Base-by-base conservation (phyloP, 2,797 vertebrate genomes). In the Champsocephalus esox region DNA sequence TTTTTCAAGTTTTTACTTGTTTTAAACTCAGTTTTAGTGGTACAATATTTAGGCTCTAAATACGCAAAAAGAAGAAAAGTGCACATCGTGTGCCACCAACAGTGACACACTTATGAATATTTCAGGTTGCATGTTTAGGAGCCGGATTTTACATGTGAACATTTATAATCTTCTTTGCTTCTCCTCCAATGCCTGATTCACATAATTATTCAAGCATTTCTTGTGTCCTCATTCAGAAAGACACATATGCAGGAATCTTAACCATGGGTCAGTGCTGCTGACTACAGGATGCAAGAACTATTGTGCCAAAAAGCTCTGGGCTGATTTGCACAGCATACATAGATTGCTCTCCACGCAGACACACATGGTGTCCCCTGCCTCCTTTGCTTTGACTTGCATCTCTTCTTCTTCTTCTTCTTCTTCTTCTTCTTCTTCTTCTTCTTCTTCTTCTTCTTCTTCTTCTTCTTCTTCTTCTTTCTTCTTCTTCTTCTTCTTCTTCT, bases 191-290 rank as follows among this genome's bases (percentile, higher is more conserved):
- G 63, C 59, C 51, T 28, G 17, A 73, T 46, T 64, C 43, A 14
- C 66, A 65, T 19, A 32, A 48, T 68, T 56, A 80, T 62, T 78
- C 55, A 38, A 75, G 70, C 51, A 46, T 75, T 74, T 73, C 44
- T 60, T 48, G 73, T 54, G 79, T 79, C 71, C 65, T 79, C 65
- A 70, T 79, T 61, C 72, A 63, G 83, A 83, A 68, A 55, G 50
- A 61, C 73, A 83, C 77, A 75, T 89, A 84, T 82, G 61, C 28
- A 76, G 60, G 80, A 77, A 54, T 86, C 60, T 83, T 70, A 79
- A 70, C 50, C 81, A 91, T 71, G 88, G 92, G 88, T 93, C 92
- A 92, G 79, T 83, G 64, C 79, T 76, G 64, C 79, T 76, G 81
- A 88, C 80, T 67, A 70, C 76, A 87, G 66, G 71, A 89, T 44